Conservation (phyloP, 2,113 vertebrate species). For the Neotragus pygmaeus region DNA sequence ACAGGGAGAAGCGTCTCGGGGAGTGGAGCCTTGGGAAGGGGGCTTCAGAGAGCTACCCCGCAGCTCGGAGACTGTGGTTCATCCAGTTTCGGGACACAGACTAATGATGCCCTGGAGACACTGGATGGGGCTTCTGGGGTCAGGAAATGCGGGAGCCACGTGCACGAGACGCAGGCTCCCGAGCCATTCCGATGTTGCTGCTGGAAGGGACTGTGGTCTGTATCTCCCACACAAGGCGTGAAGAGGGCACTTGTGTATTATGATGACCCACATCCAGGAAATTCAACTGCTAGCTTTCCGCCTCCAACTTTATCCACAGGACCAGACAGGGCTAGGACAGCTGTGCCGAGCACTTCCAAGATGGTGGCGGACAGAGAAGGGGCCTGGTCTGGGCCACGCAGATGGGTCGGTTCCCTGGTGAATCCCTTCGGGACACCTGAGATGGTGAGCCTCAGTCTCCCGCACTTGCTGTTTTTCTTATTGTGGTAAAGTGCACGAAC, state of each 20-base stretch:
- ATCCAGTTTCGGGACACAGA: not conserved
- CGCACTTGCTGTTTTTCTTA: not conserved
- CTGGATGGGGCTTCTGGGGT: not conserved
- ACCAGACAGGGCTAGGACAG: not conserved
- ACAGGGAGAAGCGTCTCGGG: not conserved
- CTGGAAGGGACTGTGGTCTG: not conserved
- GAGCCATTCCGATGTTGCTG: accelerated
- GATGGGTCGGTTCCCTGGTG: not conserved
- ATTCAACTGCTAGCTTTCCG: not conserved
- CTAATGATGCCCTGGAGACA: not conserved
- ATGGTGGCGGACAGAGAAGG: not conserved
- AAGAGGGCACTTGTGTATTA: not conserved
- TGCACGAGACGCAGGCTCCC: accelerated
- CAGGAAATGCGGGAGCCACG: not conserved
- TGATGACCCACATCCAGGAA: accelerated
- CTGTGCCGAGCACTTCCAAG: not conserved
- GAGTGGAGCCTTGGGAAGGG: not conserved
- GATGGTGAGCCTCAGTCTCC: not conserved
- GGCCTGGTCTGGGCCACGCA: not conserved
- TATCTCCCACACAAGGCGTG: not conserved
- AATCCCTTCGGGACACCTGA: accelerated
- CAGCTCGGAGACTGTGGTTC: not conserved
- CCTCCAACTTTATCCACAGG: not conserved
- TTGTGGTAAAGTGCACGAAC: not conserved
- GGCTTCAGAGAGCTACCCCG: not conserved